These are phyloP conservation scores for Parazoanthus atlanticus DNA, from an alignment of 92 coral and sea anemone species.

Conservation along the genomic window DNA sequence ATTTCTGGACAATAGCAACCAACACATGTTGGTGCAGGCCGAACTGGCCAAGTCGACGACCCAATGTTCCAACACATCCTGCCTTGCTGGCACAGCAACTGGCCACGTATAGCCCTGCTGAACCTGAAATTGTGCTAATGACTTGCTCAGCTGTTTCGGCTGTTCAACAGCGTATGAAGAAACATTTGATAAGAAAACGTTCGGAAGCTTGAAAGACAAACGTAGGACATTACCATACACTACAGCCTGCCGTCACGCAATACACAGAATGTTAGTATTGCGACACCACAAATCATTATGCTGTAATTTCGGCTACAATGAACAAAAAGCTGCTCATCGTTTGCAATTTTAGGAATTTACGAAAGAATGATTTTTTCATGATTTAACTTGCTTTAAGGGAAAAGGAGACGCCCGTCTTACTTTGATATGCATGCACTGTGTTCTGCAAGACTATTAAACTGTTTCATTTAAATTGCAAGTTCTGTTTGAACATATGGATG, in stretches of 20 bases:
- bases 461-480: not conserved
- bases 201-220: not conserved
- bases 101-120: not conserved
- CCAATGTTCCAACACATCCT: not conserved
- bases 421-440: not conserved
- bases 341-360: not conserved
- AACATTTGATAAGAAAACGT: not conserved
- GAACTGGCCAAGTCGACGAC: not conserved
- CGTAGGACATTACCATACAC: not conserved
- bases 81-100: not conserved
- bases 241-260: not conserved
- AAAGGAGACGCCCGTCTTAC: not conserved
- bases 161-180: not conserved
- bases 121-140: not conserved
- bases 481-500: not conserved
- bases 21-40: not conserved
- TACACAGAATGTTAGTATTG: not conserved
- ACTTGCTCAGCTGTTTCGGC: not conserved
- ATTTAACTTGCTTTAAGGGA: not conserved
- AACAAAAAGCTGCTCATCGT: not conserved
- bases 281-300: not conserved
- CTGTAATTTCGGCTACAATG: not conserved
- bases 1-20: not conserved
- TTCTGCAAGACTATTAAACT: not conserved
- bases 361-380: conserved; percentile 2